Evolutionary conservation across 2,888 invertebrate genomes (phyloP).

Genomic region (Globia sparganii): DNA sequence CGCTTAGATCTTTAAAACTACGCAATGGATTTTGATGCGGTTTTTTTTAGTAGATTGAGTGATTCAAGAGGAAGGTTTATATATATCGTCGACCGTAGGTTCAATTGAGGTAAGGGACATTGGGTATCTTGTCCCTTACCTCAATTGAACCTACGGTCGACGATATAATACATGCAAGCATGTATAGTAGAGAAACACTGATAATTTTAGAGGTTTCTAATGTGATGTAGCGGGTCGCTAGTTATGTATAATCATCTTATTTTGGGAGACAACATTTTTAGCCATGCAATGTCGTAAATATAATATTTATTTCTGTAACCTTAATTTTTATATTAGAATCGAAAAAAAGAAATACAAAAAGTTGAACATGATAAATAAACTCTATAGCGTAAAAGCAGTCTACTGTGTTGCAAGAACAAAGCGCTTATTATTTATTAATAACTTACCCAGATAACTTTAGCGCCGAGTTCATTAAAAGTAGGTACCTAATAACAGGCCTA

Average conservation of each 20-base stretch:
- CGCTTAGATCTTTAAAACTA: no score
- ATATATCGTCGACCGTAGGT: no score
- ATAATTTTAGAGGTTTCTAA: no score
- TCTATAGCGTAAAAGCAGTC: slow-evolving; percentile 33
- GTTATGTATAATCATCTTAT: neutral
- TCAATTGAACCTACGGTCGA: no score
- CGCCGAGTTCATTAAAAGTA: slow-evolving; percentile 35
- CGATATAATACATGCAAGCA: no score
- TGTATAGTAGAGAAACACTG: no score
- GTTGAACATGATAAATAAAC: slow-evolving; percentile 9
- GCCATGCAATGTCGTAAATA: neutral
- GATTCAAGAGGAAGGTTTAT: no score
- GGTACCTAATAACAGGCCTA: slow-evolving; percentile 21
- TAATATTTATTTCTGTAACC: slow-evolving; percentile 1
- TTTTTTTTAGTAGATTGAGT: no score
- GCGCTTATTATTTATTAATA: slow-evolving; percentile 37
- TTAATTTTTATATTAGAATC: neutral
- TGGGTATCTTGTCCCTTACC: no score
- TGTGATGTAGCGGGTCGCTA: no score
- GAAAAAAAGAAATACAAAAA: neutral
- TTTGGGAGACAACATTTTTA: neutral
- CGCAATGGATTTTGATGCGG: no score
- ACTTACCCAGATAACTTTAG: slow-evolving; percentile 40
- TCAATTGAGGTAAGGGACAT: no score
- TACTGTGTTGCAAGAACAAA: slow-evolving; percentile 45